phyloP scores from a whole-genome alignment of 2,113 vertebrate species.

The Machaerirhynchus nigripectus region DNA sequence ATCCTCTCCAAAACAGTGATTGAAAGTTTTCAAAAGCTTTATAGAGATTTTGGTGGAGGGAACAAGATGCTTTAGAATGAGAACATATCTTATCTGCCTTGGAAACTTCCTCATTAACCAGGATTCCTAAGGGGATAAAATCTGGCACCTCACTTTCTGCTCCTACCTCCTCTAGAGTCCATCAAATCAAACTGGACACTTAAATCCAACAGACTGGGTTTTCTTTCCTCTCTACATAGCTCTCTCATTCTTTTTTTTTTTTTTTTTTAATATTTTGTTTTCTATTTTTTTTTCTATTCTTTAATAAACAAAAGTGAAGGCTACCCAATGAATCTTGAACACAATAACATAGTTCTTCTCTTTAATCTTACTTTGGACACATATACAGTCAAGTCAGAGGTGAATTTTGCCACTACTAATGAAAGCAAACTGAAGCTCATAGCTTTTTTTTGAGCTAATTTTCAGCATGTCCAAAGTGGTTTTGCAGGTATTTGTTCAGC shows the following conservation, averaged over 20 bases:
- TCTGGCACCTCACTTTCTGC: neutral
- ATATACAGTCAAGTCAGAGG: neutral
- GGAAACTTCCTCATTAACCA: neutral
- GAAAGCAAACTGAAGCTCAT: neutral
- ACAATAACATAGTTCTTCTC: neutral
- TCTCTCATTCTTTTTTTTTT: neutral
- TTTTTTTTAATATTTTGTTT: neutral
- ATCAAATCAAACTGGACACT: neutral
- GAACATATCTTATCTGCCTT: neutral
- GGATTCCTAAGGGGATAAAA: conserved; percentile 21
- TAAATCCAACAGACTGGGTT: neutral
- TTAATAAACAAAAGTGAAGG: neutral
- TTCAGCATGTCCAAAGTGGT: neutral
- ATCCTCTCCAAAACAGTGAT: neutral
- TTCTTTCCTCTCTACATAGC: neutral
- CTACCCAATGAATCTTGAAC: neutral
- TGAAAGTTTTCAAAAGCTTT: conserved; percentile 27
- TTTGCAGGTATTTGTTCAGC: conserved; percentile 15
- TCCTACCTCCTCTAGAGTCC: neutral
- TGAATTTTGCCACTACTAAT: neutral
- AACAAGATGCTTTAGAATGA: neutral
- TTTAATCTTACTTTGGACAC: neutral
- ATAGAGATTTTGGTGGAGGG: neutral
- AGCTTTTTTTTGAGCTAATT: neutral
- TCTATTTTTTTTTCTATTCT: neutral